Conservation (phyloP, 23 tunicate genomes). For the Aplidium turbinatum region DNA sequence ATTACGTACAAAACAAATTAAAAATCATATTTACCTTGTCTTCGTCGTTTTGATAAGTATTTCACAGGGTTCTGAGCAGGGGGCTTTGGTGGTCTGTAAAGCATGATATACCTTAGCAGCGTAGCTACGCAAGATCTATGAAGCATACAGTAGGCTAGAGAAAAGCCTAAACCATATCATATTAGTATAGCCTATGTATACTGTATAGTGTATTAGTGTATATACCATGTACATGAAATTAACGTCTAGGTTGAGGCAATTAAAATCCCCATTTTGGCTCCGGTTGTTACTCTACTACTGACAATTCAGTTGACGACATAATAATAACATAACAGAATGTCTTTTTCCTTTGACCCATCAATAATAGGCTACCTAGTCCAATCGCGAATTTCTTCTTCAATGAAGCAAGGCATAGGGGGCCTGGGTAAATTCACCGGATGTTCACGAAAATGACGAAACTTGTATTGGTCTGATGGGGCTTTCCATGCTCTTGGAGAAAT, state of each 20-base stretch:
- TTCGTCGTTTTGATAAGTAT: conserved; percentile 40
- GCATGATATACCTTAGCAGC: too few relatives aligned
- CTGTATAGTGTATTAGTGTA: too few relatives aligned
- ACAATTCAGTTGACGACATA: not conserved
- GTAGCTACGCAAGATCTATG: too few relatives aligned
- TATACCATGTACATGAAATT: too few relatives aligned
- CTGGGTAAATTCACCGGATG: conserved; percentile 67
- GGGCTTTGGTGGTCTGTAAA: conserved; percentile 36
- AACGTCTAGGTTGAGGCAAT: too few relatives aligned
- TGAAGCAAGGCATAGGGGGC: conserved; percentile 56
- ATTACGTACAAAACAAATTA: too few relatives aligned
- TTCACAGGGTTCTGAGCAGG: conserved; percentile 29
- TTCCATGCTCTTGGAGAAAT: conserved; percentile 50
- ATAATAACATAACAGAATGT: not conserved
- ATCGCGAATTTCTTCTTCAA: conserved; percentile 44
- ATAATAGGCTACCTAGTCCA: conserved; percentile 72
- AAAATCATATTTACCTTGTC: conserved; percentile 6
- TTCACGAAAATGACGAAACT: conserved; percentile 68
- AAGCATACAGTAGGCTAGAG: not conserved
- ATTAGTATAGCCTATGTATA: too few relatives aligned
- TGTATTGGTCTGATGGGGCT: conserved; percentile 51
- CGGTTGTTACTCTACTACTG: too few relatives aligned
- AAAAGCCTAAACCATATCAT: too few relatives aligned
- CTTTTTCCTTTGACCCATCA: too few relatives aligned
- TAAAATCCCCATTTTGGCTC: too few relatives aligned